Evolutionary conservation across 2,113 vertebrate species (phyloP).

Genomic region (Cyanoramphus novaezelandiae): DNA sequence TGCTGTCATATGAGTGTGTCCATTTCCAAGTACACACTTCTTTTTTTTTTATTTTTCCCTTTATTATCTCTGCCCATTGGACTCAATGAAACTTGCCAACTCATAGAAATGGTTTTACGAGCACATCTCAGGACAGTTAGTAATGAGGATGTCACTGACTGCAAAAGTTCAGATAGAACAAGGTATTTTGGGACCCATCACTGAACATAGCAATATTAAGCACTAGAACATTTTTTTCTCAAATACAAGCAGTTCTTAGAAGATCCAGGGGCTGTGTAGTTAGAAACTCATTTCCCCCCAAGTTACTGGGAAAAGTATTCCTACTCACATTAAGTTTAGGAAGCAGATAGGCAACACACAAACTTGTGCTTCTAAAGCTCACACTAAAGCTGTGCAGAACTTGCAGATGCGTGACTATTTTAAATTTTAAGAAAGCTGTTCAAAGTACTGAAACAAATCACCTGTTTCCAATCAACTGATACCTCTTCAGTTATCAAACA

Average conservation of each 20-base stretch:
- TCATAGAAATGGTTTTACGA: neutral
- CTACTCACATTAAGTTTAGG: neutral
- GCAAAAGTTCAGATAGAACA: neutral
- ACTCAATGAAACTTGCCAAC: neutral
- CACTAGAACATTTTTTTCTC: neutral
- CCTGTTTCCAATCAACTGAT: constrained; percentile 15
- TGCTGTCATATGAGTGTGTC: neutral
- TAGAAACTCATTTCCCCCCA: neutral
- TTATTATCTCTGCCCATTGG: neutral
- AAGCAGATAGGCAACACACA: neutral
- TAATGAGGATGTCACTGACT: neutral
- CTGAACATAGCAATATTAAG: neutral
- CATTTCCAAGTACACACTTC: neutral
- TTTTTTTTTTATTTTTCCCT: neutral
- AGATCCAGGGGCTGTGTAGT: neutral
- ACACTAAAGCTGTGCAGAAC: neutral
- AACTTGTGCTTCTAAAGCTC: neutral
- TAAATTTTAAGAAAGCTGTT: neutral
- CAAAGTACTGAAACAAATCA: neutral
- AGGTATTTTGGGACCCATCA: neutral
- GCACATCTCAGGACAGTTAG: neutral
- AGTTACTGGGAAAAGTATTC: neutral
- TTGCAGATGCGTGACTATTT: neutral
- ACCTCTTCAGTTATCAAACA: neutral
- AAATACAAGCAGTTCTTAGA: neutral